Percentiles rank a stretch among this genome's conserved stretches.
phyloP scores from a whole-genome alignment of 2,888 invertebrate species.

The Tanypteryx hageni region DNA sequence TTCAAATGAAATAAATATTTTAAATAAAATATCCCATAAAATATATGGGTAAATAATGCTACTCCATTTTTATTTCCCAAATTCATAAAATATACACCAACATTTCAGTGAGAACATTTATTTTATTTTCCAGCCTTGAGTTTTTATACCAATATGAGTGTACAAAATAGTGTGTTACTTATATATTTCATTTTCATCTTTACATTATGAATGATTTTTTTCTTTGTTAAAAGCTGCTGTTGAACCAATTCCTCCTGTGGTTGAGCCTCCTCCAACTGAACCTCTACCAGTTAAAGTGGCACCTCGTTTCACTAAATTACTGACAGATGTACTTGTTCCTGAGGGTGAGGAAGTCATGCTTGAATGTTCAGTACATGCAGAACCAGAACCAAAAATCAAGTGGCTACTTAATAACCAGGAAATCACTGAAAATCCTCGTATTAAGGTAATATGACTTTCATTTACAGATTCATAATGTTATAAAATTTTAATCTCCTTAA shows the following conservation, averaged over 20 bases:
- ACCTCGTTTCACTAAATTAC: slow-evolving; percentile 83
- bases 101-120: too few relatives aligned
- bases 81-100: too few relatives aligned
- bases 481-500: too few relatives aligned
- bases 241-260: slow-evolving; percentile 34
- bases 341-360: slow-evolving; percentile 84
- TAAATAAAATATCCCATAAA: too few relatives aligned
- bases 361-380: slow-evolving; percentile 83
- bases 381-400: slow-evolving; percentile 82
- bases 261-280: slow-evolving; percentile 70
- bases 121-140: too few relatives aligned
- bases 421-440: slow-evolving; percentile 79
- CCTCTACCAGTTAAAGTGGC: slow-evolving; percentile 74
- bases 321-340: slow-evolving; percentile 83
- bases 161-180: too few relatives aligned
- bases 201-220: neutral
- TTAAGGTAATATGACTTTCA: slow-evolving; percentile 75
- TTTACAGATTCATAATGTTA: neutral
- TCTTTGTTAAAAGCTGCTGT: neutral
- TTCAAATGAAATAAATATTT: too few relatives aligned
- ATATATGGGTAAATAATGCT: too few relatives aligned
- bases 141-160: too few relatives aligned
- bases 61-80: too few relatives aligned
- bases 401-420: slow-evolving; percentile 85
- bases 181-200: too few relatives aligned